These are phyloP conservation scores for Botia almorhae DNA, from an alignment of 2,797 vertebrate genomes.

Conservation along the genomic window DNA sequence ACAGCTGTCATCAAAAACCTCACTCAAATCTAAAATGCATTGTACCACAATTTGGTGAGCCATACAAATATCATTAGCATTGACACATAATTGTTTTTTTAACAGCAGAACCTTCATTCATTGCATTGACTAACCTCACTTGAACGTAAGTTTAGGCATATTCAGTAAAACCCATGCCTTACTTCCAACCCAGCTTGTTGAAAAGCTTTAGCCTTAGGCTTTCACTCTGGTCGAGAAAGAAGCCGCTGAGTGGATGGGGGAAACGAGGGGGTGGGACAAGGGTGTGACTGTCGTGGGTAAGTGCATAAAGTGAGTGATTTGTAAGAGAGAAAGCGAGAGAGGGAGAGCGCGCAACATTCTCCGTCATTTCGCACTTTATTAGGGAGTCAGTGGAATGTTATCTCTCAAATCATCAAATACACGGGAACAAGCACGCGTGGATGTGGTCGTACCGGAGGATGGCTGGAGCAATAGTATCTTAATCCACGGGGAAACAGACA, in stretches of 20 bases:
- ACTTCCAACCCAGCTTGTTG: constrained; percentile 22
- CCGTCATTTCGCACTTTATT: constrained; percentile 60
- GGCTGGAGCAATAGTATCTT: constrained; percentile 34
- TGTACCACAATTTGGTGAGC: too few relatives aligned
- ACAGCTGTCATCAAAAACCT: background rate
- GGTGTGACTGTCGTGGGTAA: constrained; percentile 46
- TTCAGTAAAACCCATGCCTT: constrained; percentile 8
- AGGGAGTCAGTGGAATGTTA: constrained; percentile 56
- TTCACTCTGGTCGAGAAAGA: constrained; percentile 42
- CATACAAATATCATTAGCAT: too few relatives aligned
- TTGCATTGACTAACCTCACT: too few relatives aligned
- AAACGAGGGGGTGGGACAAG: constrained; percentile 32
- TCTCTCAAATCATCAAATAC: constrained; percentile 53
- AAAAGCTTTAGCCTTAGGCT: constrained; percentile 25
- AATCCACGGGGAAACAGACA: constrained; percentile 27
- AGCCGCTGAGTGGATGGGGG: constrained; percentile 34
- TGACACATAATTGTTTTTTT: too few relatives aligned
- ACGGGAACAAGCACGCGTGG: constrained; percentile 42
- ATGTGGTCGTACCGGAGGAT: constrained; percentile 18
- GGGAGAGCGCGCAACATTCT: constrained; percentile 68
- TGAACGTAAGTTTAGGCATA: background rate
- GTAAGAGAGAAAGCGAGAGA: constrained; percentile 57
- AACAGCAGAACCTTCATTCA: too few relatives aligned
- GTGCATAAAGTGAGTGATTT: constrained; percentile 50
- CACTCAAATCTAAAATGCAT: background rate